phyloP scores from a whole-genome alignment of 2,797 vertebrate genomes.

The Gambelia wislizenii region DNA sequence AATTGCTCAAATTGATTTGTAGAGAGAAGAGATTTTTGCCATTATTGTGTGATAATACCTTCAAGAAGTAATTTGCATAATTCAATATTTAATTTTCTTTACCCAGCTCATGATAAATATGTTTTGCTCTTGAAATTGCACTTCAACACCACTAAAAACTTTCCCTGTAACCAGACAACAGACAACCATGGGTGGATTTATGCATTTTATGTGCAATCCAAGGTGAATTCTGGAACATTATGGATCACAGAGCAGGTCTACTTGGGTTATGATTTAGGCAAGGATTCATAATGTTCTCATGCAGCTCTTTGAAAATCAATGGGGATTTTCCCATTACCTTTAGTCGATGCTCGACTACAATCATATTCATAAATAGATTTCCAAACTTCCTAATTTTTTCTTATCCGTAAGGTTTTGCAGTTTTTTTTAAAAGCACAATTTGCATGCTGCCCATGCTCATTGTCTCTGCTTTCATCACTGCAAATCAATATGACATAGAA shows the following conservation, averaged over 20 bases:
- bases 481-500: slow-evolving; percentile 18
- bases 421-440: slow-evolving; percentile 6
- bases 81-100: slow-evolving; percentile 13
- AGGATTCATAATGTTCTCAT: neutral
- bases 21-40: slow-evolving; percentile 26
- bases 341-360: neutral
- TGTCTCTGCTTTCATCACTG: slow-evolving; percentile 8
- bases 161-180: slow-evolving; percentile 12
- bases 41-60: slow-evolving; percentile 38
- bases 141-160: slow-evolving; percentile 36
- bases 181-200: slow-evolving; percentile 7
- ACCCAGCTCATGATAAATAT: slow-evolving; percentile 17
- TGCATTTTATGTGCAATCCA: slow-evolving; percentile 50
- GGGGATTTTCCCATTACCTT: neutral
- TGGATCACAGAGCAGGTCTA: slow-evolving; percentile 4
- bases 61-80: slow-evolving; percentile 31
- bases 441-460: neutral
- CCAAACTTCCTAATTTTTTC: neutral
- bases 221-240: neutral
- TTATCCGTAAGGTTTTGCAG: neutral
- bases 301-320: slow-evolving; percentile 3
- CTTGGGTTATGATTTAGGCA: neutral
- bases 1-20: slow-evolving; percentile 48
- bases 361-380: neutral
- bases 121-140: slow-evolving; percentile 38